phyloP scores from a whole-genome alignment of 1,140 invertebrate genomes.

The Monomorium pharaonis region DNA sequence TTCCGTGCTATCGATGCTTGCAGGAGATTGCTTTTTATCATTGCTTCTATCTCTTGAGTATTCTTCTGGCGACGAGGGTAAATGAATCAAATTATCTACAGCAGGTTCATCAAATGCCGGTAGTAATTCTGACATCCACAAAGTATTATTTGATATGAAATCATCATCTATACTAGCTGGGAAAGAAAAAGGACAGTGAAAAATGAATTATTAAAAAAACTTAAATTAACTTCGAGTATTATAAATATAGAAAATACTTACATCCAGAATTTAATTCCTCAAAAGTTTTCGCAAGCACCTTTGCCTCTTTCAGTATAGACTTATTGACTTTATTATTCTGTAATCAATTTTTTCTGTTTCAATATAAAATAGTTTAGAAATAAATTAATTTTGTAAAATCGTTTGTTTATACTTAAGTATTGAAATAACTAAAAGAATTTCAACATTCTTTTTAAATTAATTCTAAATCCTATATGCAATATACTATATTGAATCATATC shows the following conservation, averaged over 20 bases:
- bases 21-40: not conserved
- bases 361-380: slow-evolving; percentile 40
- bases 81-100: slow-evolving; percentile 78
- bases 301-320: slow-evolving; percentile 75
- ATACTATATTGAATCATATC: slow-evolving; percentile 33
- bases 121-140: slow-evolving; percentile 74
- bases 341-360: slow-evolving; percentile 33
- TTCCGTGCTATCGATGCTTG: not conserved
- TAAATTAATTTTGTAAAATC: not conserved
- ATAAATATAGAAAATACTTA: slow-evolving; percentile 58
- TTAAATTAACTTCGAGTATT: not conserved
- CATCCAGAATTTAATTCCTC: slow-evolving; percentile 70
- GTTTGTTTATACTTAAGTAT: not conserved
- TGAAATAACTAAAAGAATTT: slow-evolving; percentile 5
- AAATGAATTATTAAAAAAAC: slow-evolving; percentile 4
- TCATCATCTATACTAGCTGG: slow-evolving; percentile 74
- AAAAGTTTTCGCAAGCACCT: slow-evolving; percentile 74
- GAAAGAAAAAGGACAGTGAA: slow-evolving; percentile 26
- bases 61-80: slow-evolving; percentile 68
- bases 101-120: slow-evolving; percentile 75
- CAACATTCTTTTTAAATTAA: not conserved
- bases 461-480: slow-evolving; percentile 26
- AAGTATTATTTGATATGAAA: slow-evolving; percentile 69
- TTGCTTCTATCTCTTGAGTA: not conserved
- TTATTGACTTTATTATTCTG: slow-evolving; percentile 66